Conservation (phyloP, 2,888 invertebrate species). For the Apodemia mormo region DNA sequence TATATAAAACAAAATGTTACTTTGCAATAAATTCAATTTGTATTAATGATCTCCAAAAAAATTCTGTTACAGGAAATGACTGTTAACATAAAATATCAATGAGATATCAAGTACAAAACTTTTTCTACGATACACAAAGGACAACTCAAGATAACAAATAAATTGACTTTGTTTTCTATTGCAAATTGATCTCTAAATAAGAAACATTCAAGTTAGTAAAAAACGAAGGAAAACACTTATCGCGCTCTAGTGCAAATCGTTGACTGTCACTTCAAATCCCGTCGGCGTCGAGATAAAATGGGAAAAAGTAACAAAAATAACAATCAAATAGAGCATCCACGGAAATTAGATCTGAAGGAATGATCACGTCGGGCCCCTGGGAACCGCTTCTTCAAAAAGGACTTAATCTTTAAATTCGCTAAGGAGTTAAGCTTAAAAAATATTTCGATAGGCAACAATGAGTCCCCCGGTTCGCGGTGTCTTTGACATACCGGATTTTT, state of each 20-base stretch:
- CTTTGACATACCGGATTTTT: conserved; percentile 81
- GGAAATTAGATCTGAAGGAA: conserved; percentile 81
- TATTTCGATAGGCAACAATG: conserved; percentile 79
- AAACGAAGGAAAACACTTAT: conserved; percentile 78
- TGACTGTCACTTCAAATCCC: conserved; percentile 78
- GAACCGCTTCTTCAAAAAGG: conserved; percentile 83
- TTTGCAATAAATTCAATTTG: too few species aligned
- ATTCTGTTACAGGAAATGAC: not conserved
- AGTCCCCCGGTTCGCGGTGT: conserved; percentile 75
- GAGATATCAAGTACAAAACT: not conserved
- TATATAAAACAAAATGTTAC: too few species aligned
- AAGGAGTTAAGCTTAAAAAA: conserved; percentile 83
- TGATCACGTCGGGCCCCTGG: conserved; percentile 79
- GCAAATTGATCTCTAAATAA: conserved; percentile 52
- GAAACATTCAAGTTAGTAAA: conserved; percentile 71
- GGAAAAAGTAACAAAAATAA: conserved; percentile 79
- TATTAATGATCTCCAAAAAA: not conserved
- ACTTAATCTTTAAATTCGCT: conserved; percentile 83
- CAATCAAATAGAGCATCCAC: conserved; percentile 79
- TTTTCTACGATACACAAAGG: conserved; percentile 1
- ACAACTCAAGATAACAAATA: conserved; percentile 20
- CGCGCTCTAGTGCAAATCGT: conserved; percentile 78
- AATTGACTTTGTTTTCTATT: conserved; percentile 29
- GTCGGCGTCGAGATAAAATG: conserved; percentile 63
- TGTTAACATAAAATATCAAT: not conserved